Evolutionary conservation across 2,888 invertebrate species (phyloP).

Genomic region (Dicyrtomina minuta): DNA sequence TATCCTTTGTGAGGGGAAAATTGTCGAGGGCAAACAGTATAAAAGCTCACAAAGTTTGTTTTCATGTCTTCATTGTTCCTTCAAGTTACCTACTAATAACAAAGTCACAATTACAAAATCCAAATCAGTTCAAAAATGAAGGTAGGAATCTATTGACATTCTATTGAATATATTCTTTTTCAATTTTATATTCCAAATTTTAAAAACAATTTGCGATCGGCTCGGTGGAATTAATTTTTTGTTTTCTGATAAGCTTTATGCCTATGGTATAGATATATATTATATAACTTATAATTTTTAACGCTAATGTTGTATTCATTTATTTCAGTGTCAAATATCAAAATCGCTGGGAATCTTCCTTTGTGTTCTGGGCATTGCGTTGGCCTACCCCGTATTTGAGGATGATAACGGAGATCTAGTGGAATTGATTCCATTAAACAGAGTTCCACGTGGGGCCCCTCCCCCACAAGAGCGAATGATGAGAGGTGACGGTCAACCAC

Average conservation of each 20-base stretch:
- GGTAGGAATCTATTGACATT: slow-evolving; percentile 1
- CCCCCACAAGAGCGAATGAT: background rate
- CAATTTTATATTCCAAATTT: too few species aligned
- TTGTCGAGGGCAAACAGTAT: background rate
- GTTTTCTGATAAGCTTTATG: too few species aligned
- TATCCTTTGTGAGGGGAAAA: too few species aligned
- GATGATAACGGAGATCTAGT: slow-evolving; percentile 33
- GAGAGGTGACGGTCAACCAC: slow-evolving; percentile 1
- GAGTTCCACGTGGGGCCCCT: slow-evolving; percentile 17
- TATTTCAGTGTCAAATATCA: background rate
- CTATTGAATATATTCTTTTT: too few species aligned
- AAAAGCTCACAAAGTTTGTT: background rate
- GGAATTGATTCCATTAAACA: slow-evolving; percentile 32
- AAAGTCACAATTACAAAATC: background rate
- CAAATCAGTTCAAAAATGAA: background rate
- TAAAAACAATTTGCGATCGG: too few species aligned
- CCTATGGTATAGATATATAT: too few species aligned
- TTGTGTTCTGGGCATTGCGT: slow-evolving; percentile 14
- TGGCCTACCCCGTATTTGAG: slow-evolving; percentile 31
- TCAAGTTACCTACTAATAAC: background rate
- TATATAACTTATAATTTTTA: too few species aligned
- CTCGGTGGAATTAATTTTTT: too few species aligned
- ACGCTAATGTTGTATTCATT: background rate
- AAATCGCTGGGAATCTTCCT: background rate
- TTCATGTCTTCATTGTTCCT: background rate